A percentile compares a stretch with the other conserved stretches of the same genome.
Evolutionary conservation across 2,888 invertebrate genomes (phyloP).

Genomic region (Epistrophella euchroma): DNA sequence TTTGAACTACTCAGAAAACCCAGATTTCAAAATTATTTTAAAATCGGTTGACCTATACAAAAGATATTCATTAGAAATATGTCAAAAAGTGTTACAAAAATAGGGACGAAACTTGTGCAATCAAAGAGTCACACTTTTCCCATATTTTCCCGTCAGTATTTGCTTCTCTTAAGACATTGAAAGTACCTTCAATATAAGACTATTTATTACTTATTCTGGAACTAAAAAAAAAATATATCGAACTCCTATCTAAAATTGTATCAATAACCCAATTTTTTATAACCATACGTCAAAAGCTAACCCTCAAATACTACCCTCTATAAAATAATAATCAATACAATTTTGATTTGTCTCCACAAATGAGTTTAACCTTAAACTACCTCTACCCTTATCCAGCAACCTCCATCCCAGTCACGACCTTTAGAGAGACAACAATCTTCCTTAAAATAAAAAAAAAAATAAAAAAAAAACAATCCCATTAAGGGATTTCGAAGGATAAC

Average conservation of each 20-base stretch:
- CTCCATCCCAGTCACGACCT: slow-evolving; percentile 41
- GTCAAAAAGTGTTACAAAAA: too few relatives aligned
- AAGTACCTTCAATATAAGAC: too few relatives aligned
- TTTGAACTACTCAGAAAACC: too few relatives aligned
- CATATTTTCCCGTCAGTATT: too few relatives aligned
- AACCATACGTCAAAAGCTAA: neutral
- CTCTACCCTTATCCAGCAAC: neutral
- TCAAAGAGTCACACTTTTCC: too few relatives aligned
- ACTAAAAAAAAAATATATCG: too few relatives aligned
- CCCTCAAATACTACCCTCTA: neutral
- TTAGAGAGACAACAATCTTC: slow-evolving; percentile 36
- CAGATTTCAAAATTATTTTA: too few relatives aligned
- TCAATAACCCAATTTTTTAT: neutral
- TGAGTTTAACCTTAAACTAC: neutral
- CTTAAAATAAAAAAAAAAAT: neutral
- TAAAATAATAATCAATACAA: slow-evolving; percentile 49
- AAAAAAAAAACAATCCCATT: slow-evolving; percentile 69
- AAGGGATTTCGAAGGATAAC: slow-evolving; percentile 72
- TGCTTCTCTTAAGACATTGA: too few relatives aligned
- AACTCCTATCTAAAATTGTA: neutral
- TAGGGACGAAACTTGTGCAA: too few relatives aligned
- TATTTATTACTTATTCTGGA: too few relatives aligned
- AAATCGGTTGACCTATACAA: too few relatives aligned
- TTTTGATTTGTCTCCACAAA: slow-evolving; percentile 54
- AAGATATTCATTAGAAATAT: too few relatives aligned